A percentile compares a stretch with the other conserved stretches of the same genome.
These are phyloP conservation scores for Malacosoma neustria DNA, from an alignment of 2,888 invertebrate species.

Conservation along the genomic window DNA sequence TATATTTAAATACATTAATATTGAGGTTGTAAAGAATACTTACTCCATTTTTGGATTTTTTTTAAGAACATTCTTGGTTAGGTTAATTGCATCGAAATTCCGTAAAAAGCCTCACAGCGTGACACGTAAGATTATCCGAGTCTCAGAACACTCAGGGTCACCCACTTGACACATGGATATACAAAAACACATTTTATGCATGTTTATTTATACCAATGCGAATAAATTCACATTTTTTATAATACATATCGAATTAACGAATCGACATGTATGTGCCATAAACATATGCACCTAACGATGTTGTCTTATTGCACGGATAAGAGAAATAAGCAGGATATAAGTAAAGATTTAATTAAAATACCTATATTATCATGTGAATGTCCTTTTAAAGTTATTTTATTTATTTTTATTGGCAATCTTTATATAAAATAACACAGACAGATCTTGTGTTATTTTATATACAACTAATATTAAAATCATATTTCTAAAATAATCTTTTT, in stretches of 20 bases:
- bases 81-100: conserved; percentile 45
- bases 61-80: too few relatives aligned
- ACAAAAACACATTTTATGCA: conserved; percentile 50
- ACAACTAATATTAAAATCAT: too few relatives aligned
- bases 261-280: conserved; percentile 24
- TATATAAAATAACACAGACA: too few relatives aligned
- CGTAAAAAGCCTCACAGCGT: conserved; percentile 46
- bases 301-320: conserved; percentile 28
- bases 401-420: background rate
- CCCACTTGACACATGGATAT: conserved; percentile 53
- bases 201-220: conserved; percentile 30
- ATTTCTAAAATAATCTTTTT: too few relatives aligned
- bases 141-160: conserved; percentile 46
- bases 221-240: conserved; percentile 65
- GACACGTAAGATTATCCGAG: conserved; percentile 42
- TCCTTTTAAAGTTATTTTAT: conserved; percentile 11
- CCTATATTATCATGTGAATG: conserved; percentile 20
- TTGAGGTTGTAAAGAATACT: too few relatives aligned
- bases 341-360: conserved; percentile 23
- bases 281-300: conserved; percentile 27
- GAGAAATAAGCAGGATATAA: conserved; percentile 20
- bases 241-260: conserved; percentile 49
- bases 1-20: too few relatives aligned
- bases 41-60: too few relatives aligned
- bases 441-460: too few relatives aligned